Conservation (phyloP, 1,140 invertebrate genomes). For the Polyergus mexicanus region DNA sequence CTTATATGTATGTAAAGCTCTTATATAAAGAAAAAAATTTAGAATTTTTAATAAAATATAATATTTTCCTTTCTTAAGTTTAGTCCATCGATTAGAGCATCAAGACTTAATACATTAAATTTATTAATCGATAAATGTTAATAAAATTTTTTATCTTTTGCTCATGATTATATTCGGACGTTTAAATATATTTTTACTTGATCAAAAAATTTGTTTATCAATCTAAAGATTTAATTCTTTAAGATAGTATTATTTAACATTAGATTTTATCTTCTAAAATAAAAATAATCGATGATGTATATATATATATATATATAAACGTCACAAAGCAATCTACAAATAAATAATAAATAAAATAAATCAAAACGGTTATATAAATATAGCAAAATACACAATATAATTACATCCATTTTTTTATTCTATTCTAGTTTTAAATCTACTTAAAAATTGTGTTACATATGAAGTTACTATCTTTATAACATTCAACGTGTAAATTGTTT, state of each 20-base stretch:
- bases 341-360: neutral
- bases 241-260: neutral
- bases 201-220: neutral
- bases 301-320: neutral
- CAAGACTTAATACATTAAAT: neutral
- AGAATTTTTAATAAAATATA: neutral
- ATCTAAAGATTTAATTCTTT: neutral
- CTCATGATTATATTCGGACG: neutral
- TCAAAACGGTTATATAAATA: constrained; percentile 29
- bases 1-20: too few relatives aligned
- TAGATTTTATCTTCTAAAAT: neutral
- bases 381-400: neutral
- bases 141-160: neutral
- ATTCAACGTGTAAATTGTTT: constrained; percentile 18
- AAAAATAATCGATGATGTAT: neutral
- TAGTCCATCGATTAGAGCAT: neutral
- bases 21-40: too few relatives aligned
- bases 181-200: neutral
- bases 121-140: neutral
- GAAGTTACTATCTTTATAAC: neutral
- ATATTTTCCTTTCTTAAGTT: neutral
- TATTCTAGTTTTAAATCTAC: constrained; percentile 9
- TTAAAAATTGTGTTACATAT: neutral
- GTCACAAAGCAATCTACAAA: neutral
- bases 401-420: constrained; percentile 20